Evolutionary conservation across 1,140 invertebrate genomes (phyloP), one percentile per base, ranked within the genome.

Genomic region (Coelopa frigida): DNA sequence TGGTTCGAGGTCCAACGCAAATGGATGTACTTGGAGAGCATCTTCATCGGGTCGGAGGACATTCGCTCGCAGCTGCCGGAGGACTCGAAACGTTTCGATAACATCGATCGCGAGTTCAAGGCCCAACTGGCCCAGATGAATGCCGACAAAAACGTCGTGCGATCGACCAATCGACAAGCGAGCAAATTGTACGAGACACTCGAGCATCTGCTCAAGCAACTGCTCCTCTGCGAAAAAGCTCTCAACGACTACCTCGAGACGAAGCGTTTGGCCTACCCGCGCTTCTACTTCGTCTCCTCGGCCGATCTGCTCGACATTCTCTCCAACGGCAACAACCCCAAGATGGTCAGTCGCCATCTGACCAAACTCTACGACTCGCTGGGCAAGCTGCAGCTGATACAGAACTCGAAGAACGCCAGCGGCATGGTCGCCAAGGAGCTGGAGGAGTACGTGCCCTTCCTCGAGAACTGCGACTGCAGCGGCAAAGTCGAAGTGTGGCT

Each of bases 11-110:
- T 96, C 10, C 93, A 96, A 70, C 73, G 90, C 33, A 88, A 90
- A 39, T 98, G 93, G 93, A 84, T 84, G 51, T 87, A 96, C 68
- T 74, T 98, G 35, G 93, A 98, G 70, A 91, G 87, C 51, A 96
- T 98, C 56, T 98, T 97, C 61, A 90, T 95, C 38, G 91, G 89
- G 1, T 94, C 92, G 1, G 93, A 95, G 62, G 93, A 98, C 70
- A 96, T 98, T 56, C 76, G 91, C 36, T 82, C 78, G 21, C 93
- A 96, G 67, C 72, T 97, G 36, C 93, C 93, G 0, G 85, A 92
- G 59, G 93, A 97, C 60, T 90, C 92, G 0, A 84, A 80, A 48
- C 76, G 89, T 60, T 98, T 98, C 70, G 90, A 94, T 68, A 75
- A 71, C 47, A 87, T 95, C 51, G 91, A 96, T 68, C 80, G 73